Conservation (phyloP, 2,113 vertebrate species). For the Isichthys henryi region DNA sequence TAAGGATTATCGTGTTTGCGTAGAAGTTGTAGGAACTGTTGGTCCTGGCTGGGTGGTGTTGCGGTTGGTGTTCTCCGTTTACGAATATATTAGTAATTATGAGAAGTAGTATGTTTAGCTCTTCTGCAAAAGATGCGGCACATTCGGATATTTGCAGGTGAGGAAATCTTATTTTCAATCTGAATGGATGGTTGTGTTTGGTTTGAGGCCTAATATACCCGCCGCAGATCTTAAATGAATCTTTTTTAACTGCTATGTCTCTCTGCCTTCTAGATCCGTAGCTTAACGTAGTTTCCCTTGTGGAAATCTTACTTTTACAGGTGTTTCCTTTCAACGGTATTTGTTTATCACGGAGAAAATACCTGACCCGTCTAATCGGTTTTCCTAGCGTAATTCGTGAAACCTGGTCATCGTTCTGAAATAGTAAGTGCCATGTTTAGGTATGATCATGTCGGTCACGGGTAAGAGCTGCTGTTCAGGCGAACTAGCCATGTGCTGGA, state of each 20-base stretch:
- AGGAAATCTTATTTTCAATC: neutral
- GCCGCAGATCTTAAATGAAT: neutral
- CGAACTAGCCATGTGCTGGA: slow-evolving; percentile 36
- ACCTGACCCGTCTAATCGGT: neutral
- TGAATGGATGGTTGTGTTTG: neutral
- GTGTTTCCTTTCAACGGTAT: neutral
- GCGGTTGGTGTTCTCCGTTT: neutral
- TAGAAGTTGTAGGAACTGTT: neutral
- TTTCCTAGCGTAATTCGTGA: neutral
- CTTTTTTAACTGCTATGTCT: neutral
- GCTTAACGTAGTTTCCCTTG: neutral
- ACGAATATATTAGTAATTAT: neutral
- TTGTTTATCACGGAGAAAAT: neutral
- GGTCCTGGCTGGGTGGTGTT: neutral
- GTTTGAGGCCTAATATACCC: neutral
- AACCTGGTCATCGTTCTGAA: neutral
- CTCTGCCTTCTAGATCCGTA: neutral
- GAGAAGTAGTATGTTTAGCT: neutral
- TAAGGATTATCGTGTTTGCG: neutral
- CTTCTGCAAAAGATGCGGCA: neutral
- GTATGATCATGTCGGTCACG: slow-evolving; percentile 35
- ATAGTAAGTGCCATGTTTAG: neutral
- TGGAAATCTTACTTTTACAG: neutral
- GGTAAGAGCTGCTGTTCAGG: slow-evolving; percentile 41
- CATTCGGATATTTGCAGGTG: neutral